These are phyloP conservation scores for Drosophila percnosoma DNA, from an alignment of 2,888 invertebrate species.

Conservation along the genomic window DNA sequence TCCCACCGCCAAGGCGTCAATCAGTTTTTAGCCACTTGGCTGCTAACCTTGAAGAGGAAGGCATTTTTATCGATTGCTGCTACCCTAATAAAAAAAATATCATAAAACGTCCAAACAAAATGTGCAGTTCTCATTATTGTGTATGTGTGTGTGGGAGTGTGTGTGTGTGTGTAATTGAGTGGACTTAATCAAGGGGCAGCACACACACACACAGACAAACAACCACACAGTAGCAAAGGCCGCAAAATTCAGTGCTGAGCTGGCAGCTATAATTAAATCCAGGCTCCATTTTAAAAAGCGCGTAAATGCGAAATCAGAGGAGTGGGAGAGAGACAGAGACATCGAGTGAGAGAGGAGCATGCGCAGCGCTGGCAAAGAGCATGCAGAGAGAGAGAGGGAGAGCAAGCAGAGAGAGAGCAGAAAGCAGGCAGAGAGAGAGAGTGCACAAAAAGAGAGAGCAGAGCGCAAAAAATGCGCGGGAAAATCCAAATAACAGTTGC, in stretches of 20 bases:
- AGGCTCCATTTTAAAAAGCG: conserved; percentile 44
- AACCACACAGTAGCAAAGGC: background rate
- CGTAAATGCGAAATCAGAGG: background rate
- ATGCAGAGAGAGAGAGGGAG: background rate
- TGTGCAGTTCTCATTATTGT: conserved; percentile 15
- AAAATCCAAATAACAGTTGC: conserved; percentile 59
- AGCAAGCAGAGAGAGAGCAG: conserved; percentile 20
- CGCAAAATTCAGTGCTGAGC: conserved; percentile 25
- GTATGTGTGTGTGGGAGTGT: background rate
- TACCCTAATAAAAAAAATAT: background rate
- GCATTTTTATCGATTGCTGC: conserved; percentile 56
- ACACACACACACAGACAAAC: background rate
- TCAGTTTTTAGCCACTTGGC: conserved; percentile 13
- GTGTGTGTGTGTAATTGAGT: conserved; percentile 51
- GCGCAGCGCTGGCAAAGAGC: conserved; percentile 45
- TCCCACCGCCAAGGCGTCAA: conserved; percentile 2
- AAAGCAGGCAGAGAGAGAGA: conserved; percentile 32
- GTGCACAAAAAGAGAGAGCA: conserved; percentile 43
- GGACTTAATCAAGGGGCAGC: conserved; percentile 46
- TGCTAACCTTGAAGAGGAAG: conserved; percentile 66
- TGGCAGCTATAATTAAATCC: conserved; percentile 60
- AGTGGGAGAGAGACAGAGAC: background rate
- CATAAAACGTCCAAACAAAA: conserved; percentile 13
- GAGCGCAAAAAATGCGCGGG: conserved; percentile 67
- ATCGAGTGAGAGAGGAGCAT: conserved; percentile 21